Base-by-base conservation (phyloP, 1,140 invertebrate genomes). In the Bombus confusus region DNA sequence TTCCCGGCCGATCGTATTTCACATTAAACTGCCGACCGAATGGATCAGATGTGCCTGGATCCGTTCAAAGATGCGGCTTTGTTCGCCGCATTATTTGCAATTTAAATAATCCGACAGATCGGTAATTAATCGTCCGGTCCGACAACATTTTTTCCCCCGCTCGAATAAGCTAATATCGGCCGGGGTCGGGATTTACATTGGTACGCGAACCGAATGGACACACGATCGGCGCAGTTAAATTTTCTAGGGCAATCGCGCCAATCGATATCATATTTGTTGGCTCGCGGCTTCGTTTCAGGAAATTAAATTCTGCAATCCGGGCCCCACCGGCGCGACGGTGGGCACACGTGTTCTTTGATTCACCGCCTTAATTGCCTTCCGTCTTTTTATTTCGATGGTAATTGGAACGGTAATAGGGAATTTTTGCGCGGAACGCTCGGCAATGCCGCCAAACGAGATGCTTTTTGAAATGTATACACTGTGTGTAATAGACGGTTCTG, bases 181-280 rank as follows among this genome's bases (percentile, higher is more conserved):
- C 6, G 28, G 3, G 37, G 22, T 2, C 25, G 15, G 69, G 57
- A 86, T 89, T 89, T 88, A 88, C 84, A 80, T 75, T 52, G 81
- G 64, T 64, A 75, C 69, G 47, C 31, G 34, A 15, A 18, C 62
- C 18, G 39, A n/a, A 37, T 47, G 37, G n/a, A 43, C 41, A 9
- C 18, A 25, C 43, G 72, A 74, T 59, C 6, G 41, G 59, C 15
- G 71, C 82, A 81, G 73, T 64, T 77, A 85, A 75, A 88, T 88
- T 83, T 84, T 84, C 75, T 80, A 62, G 83, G 66, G n/a, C 83
- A 88, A 81, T 88, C 87, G 79, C 31, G 59, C 57, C 72, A 83
- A 89, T 89, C 88, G 87, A 89, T 89, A 89, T 59, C 83, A 80
- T 80, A 86, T 64, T 86, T 86, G 83, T 68, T 86, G 69, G 87